Base-by-base conservation (phyloP, 2,797 vertebrate genomes). In the Syngnathus acus region DNA sequence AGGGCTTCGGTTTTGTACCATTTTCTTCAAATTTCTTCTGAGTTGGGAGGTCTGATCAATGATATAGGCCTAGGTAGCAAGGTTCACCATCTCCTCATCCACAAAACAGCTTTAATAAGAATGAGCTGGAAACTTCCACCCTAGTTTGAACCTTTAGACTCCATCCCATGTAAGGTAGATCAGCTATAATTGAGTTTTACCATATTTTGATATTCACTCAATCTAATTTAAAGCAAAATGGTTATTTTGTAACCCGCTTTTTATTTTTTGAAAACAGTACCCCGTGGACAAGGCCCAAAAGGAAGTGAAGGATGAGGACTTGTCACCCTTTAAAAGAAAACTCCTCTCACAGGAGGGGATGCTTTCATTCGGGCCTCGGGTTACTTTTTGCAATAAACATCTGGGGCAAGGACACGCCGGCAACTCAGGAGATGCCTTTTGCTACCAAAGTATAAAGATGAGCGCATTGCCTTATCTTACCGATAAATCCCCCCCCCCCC, bases 171-270 rank as follows among this genome's bases (percentile, higher is more conserved):
- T 84, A 79, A 79, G 74, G 77, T 77, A 81, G 67, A 71, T 82
- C 73, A 79, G 75, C 74, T 67, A 70, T 86, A 84, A 89, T 87
- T 74, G 78, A 82, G 84, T 86, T 89, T 84, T 83, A 78, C 79
- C 70, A 38, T 72, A 84, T 84, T 66, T 83, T 86, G 75, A 84
- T 83, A 79, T 72, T 62, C 81, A 81, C 81, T 86, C 85, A 83
- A 85, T 90, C 80, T 77, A 83, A 85, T 87, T 84, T 83, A 70
- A 78, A 70, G 48, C 73, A 72, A 68, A 89, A 87, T 86, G 71
- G 82, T 83, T 85, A 78, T 57, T 66, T 77, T 85, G 85, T 86
- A 86, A 85, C 77, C 47, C 54, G 66, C 62, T 69, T 77, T 47
- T 71, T 84, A 81, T 88, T 86, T 82, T 76, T 72, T 66, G 45